These are phyloP conservation scores for Ramazzottius varieornatus DNA, from an alignment of 2,888 invertebrate species.

Conservation along the genomic window DNA sequence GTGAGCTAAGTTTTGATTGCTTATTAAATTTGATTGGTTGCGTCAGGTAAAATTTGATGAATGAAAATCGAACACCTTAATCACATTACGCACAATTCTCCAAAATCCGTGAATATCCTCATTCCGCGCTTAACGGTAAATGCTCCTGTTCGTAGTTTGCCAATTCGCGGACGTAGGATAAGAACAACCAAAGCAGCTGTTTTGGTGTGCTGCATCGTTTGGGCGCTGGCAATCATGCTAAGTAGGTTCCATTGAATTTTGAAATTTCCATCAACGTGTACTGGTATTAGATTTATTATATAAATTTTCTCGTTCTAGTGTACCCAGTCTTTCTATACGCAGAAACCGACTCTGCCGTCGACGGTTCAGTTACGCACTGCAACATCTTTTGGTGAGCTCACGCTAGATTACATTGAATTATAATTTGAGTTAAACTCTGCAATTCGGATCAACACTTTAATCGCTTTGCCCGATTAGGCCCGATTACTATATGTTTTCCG, in stretches of 20 bases:
- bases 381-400: slow-evolving; percentile 1
- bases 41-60: background rate
- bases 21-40: background rate
- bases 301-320: background rate
- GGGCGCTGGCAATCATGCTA: background rate
- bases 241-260: background rate
- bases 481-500: background rate
- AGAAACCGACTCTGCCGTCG: background rate
- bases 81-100: background rate
- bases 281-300: background rate
- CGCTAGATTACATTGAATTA: too few relatives aligned
- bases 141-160: background rate
- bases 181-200: background rate
- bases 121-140: background rate
- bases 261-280: too few relatives aligned
- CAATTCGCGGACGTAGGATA: background rate
- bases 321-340: background rate
- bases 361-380: background rate
- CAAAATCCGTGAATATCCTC: background rate
- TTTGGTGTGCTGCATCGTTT: background rate
- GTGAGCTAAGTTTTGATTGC: background rate
- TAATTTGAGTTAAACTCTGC: too few relatives aligned
- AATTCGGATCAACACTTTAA: too few relatives aligned
- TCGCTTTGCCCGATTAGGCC: too few relatives aligned
- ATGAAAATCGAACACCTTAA: background rate